Conservation (phyloP, 2,888 invertebrate genomes). For the Tridacna gigas region DNA sequence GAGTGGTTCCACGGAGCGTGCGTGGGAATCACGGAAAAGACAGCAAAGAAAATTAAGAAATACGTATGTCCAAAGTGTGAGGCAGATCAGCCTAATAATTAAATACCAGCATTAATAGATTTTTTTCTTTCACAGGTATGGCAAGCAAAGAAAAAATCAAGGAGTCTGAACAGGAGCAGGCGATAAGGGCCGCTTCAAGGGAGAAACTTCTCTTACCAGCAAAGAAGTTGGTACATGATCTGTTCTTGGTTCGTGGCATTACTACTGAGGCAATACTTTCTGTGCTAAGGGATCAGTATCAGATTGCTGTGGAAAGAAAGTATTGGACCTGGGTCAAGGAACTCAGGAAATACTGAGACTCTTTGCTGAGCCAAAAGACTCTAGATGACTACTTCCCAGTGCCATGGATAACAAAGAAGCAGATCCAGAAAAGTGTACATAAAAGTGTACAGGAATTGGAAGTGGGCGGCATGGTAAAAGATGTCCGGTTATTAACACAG, state of each 20-base stretch:
- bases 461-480: too few species aligned
- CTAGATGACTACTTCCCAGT: too few species aligned
- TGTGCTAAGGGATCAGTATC: not conserved
- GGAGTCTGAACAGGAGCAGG: not conserved
- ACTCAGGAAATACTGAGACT: too few species aligned
- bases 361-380: too few species aligned
- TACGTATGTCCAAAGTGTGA: not conserved
- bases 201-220: not conserved
- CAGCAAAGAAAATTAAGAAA: conserved; percentile 1
- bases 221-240: not conserved
- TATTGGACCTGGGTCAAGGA: too few species aligned
- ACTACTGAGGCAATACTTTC: not conserved
- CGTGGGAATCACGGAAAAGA: not conserved
- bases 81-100: not conserved
- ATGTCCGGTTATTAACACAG: too few species aligned
- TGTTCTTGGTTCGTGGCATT: not conserved
- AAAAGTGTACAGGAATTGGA: too few species aligned
- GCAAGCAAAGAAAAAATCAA: not conserved
- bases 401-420: too few species aligned
- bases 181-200: not conserved
- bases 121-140: conserved; percentile 10
- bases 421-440: too few species aligned
- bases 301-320: not conserved
- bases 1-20: conserved; percentile 12
- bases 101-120: too few species aligned